Conservation (phyloP, 1,140 invertebrate species). For the Pseudachorutes palmiensis region DNA sequence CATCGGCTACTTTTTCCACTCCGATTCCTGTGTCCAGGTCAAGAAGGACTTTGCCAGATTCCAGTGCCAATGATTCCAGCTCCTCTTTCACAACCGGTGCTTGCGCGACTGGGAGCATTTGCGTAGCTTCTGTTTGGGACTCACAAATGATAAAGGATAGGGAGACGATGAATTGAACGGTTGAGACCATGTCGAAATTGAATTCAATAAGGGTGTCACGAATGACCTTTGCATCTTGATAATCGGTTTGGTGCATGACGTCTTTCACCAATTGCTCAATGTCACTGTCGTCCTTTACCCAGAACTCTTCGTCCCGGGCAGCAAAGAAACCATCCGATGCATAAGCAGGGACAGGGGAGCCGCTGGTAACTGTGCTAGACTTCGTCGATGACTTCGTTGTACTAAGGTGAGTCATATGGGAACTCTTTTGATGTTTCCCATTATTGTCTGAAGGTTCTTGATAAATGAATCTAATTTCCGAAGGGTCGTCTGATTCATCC, state of each 20-base stretch:
- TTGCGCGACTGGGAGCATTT: not conserved
- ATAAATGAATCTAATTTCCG: constrained; percentile 26
- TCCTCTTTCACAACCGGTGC: not conserved
- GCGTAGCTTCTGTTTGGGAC: not conserved
- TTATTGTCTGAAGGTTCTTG: too few relatives aligned
- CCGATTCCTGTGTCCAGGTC: not conserved
- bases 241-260: constrained; percentile 33
- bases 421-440: too few relatives aligned
- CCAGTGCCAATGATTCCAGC: not conserved
- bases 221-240: constrained; percentile 33
- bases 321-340: constrained; percentile 13
- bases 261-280: constrained; percentile 35
- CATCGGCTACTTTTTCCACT: not conserved
- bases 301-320: constrained; percentile 28
- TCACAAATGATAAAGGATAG: not conserved
- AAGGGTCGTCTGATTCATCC: constrained; percentile 33
- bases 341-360: constrained; percentile 5
- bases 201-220: constrained; percentile 33
- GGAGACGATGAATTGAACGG: constrained; percentile 21
- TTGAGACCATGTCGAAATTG: constrained; percentile 30
- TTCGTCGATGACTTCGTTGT: not conserved
- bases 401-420: too few relatives aligned
- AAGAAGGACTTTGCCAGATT: not conserved
- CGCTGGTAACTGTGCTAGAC: constrained; percentile 10
- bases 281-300: constrained; percentile 32